Base-by-base conservation (phyloP, 2,797 vertebrate species). In the Aplochiton taeniatus region DNA sequence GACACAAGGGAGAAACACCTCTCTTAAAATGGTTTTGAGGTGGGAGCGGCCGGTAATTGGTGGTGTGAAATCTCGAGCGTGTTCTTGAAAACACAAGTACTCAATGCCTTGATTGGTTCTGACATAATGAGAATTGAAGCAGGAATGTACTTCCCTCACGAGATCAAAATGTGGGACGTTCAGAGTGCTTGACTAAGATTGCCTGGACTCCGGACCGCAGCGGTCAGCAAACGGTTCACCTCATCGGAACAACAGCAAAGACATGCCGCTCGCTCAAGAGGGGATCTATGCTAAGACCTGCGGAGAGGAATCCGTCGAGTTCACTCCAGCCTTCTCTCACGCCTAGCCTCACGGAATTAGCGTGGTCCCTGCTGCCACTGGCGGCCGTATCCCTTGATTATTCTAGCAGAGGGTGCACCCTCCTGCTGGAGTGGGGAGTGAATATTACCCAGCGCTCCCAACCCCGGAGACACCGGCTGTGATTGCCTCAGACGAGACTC, bases 21-120 rank as follows among this genome's bases (percentile, higher is more conserved):
- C 88, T 92, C 93, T 96, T 93, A 94, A 93, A 94, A 93, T 86
- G 84, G 91, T 92, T 93, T 91, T 87, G 77, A 91, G 85, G 77
- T 63, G 0, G 4, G 54, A 74, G 82, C 49, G 44, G 66, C 65
- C 47, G 68, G 61, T 62, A 72, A 76, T 86, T 80, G 66, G 59
- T 68, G 55, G 43, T 59, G 66, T 75, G 77, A 65, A 78, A 79
- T 85, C 81, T 16, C 80, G 68, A 78, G 77, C 81, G 80, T 80
- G 76, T 83, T 84, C 76, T 83, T 17, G 69, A 83, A 83, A 85
- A 73, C 71, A 83, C 78, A 78, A 69, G 45, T 65, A 77, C n/a
- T 78, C 31, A 76, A 86, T 81, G 80, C 73, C 85, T 85, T 83
- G 73, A 85, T 83, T 83, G 44, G 79, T 78, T 83, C 79, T 80